These are phyloP conservation scores for Tauraco erythrolophus DNA, from an alignment of 2,113 vertebrate genomes.

Conservation along the genomic window DNA sequence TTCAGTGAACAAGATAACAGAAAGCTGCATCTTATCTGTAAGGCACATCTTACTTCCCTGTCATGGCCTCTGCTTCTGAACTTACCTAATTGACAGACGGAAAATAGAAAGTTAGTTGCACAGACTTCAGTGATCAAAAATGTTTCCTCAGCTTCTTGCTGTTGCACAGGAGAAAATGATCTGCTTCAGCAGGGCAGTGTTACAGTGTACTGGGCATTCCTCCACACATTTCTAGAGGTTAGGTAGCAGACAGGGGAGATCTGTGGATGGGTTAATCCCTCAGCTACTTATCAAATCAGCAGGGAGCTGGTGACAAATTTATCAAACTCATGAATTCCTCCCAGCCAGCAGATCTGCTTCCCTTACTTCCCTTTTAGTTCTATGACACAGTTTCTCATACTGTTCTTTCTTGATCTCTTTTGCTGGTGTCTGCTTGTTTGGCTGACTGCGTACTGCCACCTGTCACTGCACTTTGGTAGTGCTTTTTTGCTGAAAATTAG, in stretches of 20 bases:
- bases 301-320: neutral
- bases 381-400: neutral
- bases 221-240: neutral
- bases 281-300: neutral
- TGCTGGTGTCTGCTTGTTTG: neutral
- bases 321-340: neutral
- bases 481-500: neutral
- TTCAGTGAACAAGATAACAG: neutral
- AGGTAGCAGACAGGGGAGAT: neutral
- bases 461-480: neutral
- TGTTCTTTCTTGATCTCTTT: neutral
- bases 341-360: neutral
- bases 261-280: neutral
- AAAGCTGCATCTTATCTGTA: neutral
- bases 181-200: neutral
- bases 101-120: neutral
- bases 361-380: neutral
- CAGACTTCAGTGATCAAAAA: neutral
- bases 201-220: neutral
- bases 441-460: slow-evolving; percentile 2
- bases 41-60: neutral
- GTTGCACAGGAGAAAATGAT: neutral
- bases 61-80: neutral
- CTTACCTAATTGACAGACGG: neutral
- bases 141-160: neutral